phyloP scores from a whole-genome alignment of 2,113 vertebrate genomes.

The Promerops cafer region DNA sequence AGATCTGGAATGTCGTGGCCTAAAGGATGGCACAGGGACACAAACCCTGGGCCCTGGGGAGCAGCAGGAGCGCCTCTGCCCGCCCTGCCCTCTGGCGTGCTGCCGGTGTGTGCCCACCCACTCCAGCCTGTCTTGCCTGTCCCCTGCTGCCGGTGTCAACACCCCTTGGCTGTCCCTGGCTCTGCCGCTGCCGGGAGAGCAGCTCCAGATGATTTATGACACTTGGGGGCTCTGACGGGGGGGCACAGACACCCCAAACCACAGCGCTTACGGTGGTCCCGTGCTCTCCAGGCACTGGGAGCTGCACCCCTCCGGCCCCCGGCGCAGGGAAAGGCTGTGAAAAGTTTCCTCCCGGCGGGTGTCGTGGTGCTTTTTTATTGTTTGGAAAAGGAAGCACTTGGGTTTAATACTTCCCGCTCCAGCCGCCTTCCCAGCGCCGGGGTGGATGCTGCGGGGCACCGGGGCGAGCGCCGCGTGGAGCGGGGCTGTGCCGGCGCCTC shows the following conservation, averaged over 20 bases:
- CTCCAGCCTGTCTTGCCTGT: rapidly evolving
- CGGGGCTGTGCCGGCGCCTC: background rate
- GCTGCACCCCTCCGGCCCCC: background rate
- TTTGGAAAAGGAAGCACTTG: conserved; percentile 70
- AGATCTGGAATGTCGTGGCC: background rate
- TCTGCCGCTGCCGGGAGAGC: background rate
- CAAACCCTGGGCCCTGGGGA: rapidly evolving
- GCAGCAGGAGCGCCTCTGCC: background rate
- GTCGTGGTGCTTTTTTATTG: conserved; percentile 43
- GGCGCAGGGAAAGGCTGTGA: background rate
- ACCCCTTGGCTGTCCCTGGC: background rate
- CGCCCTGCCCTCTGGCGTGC: background rate
- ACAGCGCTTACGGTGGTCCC: rapidly evolving
- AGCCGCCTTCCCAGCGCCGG: background rate
- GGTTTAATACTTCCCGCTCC: conserved; percentile 60
- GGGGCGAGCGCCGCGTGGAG: background rate
- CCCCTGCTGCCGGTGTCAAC: rapidly evolving
- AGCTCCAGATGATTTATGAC: rapidly evolving
- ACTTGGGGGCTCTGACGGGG: rapidly evolving
- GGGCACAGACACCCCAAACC: background rate
- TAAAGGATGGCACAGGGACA: rapidly evolving
- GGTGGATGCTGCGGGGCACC: background rate
- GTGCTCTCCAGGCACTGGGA: rapidly evolving
- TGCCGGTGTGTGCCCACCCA: background rate
- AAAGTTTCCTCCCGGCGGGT: background rate